Conservation (phyloP, 2,888 invertebrate genomes). For the Stratiomys singularior region DNA sequence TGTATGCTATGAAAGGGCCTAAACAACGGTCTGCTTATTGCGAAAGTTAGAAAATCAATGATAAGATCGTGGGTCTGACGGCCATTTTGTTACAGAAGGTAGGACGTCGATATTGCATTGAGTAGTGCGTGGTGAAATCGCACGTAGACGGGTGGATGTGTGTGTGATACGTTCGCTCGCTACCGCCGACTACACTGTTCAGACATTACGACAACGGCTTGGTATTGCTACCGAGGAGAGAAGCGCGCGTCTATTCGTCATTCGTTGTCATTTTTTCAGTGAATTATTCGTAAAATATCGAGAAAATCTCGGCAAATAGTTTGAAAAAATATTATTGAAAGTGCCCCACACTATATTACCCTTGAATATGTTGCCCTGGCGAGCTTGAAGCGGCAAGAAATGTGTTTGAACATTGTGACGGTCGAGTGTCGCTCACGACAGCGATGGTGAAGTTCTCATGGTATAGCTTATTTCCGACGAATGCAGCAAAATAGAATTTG, state of each 20-base stretch:
- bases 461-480: constrained; percentile 7
- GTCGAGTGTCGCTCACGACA: constrained; percentile 38
- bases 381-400: constrained; percentile 1
- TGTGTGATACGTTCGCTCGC: constrained; percentile 11
- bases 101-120: not conserved
- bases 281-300: constrained; percentile 57
- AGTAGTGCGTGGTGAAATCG: constrained; percentile 33
- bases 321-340: not conserved
- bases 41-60: not conserved
- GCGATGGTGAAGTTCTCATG: constrained; percentile 33
- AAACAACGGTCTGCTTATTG: not conserved
- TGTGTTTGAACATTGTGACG: constrained; percentile 33
- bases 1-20: not conserved
- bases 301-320: constrained; percentile 59
- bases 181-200: constrained; percentile 13
- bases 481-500: constrained; percentile 18
- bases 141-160: constrained; percentile 24
- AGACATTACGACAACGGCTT: constrained; percentile 57
- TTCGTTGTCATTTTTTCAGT: constrained; percentile 52
- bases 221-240: constrained; percentile 55
- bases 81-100: constrained; percentile 29
- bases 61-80: not conserved
- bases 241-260: constrained; percentile 64
- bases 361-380: not conserved
- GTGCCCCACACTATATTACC: not conserved